phyloP scores from a whole-genome alignment of 1,140 invertebrate genomes.

The Drosophila azteca region DNA sequence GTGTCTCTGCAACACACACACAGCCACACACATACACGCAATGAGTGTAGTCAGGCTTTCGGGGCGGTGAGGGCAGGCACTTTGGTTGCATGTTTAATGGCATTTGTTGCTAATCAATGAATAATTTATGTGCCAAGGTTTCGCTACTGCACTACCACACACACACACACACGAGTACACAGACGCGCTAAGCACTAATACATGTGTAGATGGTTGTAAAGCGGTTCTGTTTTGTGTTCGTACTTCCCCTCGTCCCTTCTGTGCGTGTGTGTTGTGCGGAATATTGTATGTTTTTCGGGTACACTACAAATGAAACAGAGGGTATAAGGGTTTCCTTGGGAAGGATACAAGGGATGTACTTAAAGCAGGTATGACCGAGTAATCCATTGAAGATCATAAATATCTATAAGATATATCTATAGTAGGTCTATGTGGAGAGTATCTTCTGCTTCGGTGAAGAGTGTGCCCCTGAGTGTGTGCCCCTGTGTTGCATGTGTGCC shows the following conservation, averaged over 20 bases:
- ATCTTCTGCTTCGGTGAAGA: too few species aligned
- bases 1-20: conserved; percentile 30
- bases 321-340: too few species aligned
- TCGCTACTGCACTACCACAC: conserved; percentile 44
- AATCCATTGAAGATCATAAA: too few species aligned
- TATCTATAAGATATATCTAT: too few species aligned
- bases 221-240: too few species aligned
- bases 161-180: conserved; percentile 3
- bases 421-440: too few species aligned
- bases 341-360: too few species aligned
- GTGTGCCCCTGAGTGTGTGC: neutral
- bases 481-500: neutral
- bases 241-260: too few species aligned
- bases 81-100: conserved; percentile 79
- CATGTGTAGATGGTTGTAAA: conserved; percentile 13
- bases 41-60: conserved; percentile 9
- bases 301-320: too few species aligned
- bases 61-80: conserved; percentile 36
- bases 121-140: conserved; percentile 81
- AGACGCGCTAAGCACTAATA: conserved; percentile 15
- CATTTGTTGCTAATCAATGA: conserved; percentile 82
- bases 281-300: too few species aligned
- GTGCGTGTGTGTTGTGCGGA: too few species aligned
- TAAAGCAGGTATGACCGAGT: too few species aligned
- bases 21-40: neutral